Conservation (phyloP, 2,888 invertebrate species). For the Rhagonycha lutea region DNA sequence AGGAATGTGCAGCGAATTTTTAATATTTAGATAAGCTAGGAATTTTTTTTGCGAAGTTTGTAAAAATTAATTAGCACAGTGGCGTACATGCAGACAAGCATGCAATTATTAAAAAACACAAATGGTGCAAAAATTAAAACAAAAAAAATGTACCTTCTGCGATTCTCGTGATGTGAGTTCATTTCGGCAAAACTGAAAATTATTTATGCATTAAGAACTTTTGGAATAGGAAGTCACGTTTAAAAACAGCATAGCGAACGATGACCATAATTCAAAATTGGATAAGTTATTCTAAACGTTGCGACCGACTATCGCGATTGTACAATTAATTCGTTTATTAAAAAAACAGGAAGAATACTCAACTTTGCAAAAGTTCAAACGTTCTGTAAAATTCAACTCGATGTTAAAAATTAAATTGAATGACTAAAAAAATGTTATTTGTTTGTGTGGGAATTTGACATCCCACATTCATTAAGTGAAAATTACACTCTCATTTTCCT, state of each 20-base stretch:
- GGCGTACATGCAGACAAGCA: not conserved
- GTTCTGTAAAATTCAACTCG: not conserved
- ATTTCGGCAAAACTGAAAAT: conserved; percentile 53
- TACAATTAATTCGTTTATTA: not conserved
- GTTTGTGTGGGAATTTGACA: not conserved
- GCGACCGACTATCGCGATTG: not conserved
- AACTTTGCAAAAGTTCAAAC: not conserved
- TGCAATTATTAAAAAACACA: not conserved
- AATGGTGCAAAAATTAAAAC: not conserved
- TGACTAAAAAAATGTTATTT: not conserved
- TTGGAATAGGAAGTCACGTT: conserved; percentile 26
- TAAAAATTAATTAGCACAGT: not conserved
- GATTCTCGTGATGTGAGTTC: conserved; percentile 53
- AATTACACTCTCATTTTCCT: not conserved
- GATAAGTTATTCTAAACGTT: conserved; percentile 11
- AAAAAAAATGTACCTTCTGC: conserved; percentile 49
- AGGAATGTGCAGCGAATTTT: not conserved
- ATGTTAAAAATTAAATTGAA: not conserved
- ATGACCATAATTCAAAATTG: conserved; percentile 20
- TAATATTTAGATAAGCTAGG: not conserved
- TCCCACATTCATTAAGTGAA: not conserved
- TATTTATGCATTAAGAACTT: conserved; percentile 22
- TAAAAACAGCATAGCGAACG: conserved; percentile 7
- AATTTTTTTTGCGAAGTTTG: not conserved
- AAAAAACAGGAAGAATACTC: not conserved